Percentiles rank a stretch among this genome's conserved stretches.
These are phyloP conservation scores for Naso thynnoides DNA, from an alignment of 2,797 vertebrate genomes.

Conservation along the genomic window DNA sequence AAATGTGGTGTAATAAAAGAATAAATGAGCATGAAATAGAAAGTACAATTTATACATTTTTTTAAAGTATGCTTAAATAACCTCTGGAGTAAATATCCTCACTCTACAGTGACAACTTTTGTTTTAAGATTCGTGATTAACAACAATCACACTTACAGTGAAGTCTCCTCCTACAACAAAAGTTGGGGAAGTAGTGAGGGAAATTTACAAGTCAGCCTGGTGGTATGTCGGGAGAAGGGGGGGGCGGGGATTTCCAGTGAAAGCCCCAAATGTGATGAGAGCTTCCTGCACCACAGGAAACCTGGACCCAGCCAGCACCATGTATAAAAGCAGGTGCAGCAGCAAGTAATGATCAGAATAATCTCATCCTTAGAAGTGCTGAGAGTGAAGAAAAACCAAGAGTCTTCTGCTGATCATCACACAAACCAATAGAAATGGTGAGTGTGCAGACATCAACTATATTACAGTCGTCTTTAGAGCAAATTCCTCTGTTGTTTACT, in stretches of 20 bases:
- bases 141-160: no score
- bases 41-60: neutral
- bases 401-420: constrained; percentile 7
- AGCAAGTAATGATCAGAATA: constrained; percentile 34
- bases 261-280: constrained; percentile 11
- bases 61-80: neutral
- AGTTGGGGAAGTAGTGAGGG: neutral
- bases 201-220: constrained; percentile 20
- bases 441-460: constrained; percentile 27
- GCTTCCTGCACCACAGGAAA: constrained; percentile 75
- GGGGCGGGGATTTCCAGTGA: constrained; percentile 66
- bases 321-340: constrained; percentile 57
- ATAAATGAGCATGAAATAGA: neutral
- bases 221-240: neutral
- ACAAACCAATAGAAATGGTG: constrained; percentile 71
- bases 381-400: constrained; percentile 15
- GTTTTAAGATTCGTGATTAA: no score
- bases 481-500: neutral
- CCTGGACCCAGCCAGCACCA: neutral
- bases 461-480: neutral
- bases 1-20: neutral
- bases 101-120: neutral
- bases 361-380: neutral
- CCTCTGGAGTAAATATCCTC: neutral
- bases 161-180: neutral